These are phyloP conservation scores for Conomelus anceps DNA, from an alignment of 2,888 invertebrate species.

Conservation along the genomic window DNA sequence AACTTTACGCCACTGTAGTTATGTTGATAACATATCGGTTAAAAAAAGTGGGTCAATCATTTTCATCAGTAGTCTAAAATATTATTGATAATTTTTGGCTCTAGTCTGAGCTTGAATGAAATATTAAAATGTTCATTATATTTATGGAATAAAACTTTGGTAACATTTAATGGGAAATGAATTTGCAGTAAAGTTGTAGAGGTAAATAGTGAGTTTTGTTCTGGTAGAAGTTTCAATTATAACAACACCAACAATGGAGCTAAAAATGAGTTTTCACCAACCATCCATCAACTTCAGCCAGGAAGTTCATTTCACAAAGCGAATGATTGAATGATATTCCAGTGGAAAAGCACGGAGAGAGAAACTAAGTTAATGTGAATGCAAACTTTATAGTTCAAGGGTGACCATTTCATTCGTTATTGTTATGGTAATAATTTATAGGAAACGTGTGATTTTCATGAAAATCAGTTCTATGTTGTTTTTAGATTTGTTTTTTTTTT, in stretches of 20 bases:
- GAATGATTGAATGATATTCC: neutral
- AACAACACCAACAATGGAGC: neutral
- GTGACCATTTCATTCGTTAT: neutral
- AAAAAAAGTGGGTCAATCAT: no score
- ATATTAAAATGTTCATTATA: neutral
- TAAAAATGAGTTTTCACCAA: neutral
- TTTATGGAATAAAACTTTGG: neutral
- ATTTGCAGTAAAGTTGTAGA: neutral
- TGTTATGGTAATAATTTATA: no score
- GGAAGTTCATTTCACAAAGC: neutral
- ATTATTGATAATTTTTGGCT: no score
- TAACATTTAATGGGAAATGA: neutral
- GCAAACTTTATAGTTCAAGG: neutral
- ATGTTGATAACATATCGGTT: no score
- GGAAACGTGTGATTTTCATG: no score
- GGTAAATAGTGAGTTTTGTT: neutral
- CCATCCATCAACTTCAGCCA: neutral
- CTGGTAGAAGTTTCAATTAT: neutral
- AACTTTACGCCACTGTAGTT: no score
- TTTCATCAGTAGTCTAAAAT: no score
- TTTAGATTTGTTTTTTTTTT: no score
- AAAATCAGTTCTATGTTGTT: no score
- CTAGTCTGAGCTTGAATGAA: neutral
- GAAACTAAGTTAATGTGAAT: neutral
- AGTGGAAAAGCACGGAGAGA: neutral